Base-by-base conservation (phyloP, 2,797 vertebrate species). In the Champsocephalus gunnari region DNA sequence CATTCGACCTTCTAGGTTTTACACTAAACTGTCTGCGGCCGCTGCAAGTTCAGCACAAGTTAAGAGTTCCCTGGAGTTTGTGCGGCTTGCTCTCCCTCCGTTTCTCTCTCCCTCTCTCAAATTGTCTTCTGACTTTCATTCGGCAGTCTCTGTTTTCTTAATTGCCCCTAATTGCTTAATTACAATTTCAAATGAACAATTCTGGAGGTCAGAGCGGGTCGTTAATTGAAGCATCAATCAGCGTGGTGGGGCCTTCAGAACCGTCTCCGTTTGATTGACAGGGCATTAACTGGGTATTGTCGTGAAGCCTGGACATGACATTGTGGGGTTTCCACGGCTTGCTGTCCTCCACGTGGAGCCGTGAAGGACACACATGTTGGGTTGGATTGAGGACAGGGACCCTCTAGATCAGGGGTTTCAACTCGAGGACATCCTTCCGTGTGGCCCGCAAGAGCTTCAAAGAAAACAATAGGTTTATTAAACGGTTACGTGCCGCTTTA, bases 141-240 rank as follows among this genome's bases (percentile, higher is more conserved):
- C 84, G 10, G 74, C 83, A 79, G 87, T 91, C 89, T 93, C 89
- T 87, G 90, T 94, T 91, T 38, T 93, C 93, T 90, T 95, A 95
- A 95, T 95, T 95, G 92, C 80, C 91, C 92, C 82, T 95, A 95
- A 95, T 95, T 95, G 91, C 92, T 94, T 93, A 92, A 95, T 95
- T 94, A 94, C 92, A 94, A 94, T 94, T 95, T 94, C 90, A 95
- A 93, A 95, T 94, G 93, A 94, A 94, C 93, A 95, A 94, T 94
- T 93, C 90, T 94, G 88, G 92, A 93, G 94, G 94, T 94, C 93
- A 93, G 90, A 93, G 91, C 79, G 44, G 84, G 87, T 86, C 89
- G 84, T 91, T 95, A 95, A 95, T 95, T 94, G 93, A 94, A 92
- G 94, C 93, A 95, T 95, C 94, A 93, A 95, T 95, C 95, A 95